Evolutionary conservation across 2,113 vertebrate genomes (phyloP).

Genomic region (Spea bombifrons): DNA sequence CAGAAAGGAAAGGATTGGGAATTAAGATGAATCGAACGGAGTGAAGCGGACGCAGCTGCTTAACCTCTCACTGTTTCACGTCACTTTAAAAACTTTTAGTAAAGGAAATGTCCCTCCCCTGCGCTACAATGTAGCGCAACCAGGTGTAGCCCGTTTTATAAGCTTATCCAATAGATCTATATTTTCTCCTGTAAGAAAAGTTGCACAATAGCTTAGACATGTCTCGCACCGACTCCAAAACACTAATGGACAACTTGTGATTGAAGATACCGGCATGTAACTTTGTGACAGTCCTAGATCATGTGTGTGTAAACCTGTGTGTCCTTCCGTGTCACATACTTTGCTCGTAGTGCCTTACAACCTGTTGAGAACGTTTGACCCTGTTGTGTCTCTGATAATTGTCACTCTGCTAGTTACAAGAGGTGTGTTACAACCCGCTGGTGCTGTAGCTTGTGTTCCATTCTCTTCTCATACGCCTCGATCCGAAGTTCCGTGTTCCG

Average conservation of each 20-base stretch:
- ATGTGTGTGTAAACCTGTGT: neutral
- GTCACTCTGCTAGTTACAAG: neutral
- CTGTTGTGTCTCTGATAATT: conserved; percentile 2
- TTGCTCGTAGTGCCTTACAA: conserved; percentile 98
- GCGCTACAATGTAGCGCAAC: conserved; percentile 86
- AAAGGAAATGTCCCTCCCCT: conserved; percentile 39
- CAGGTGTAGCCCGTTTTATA: conserved; percentile 60
- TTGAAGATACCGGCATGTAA: conserved; percentile 84
- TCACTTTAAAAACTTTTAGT: conserved; percentile 33
- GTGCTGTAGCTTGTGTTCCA: neutral
- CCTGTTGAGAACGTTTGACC: conserved; percentile 74
- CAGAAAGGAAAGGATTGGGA: conserved; percentile 1
- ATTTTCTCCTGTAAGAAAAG: conserved; percentile 37
- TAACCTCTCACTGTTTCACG: conserved; percentile 9
- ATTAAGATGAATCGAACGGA: neutral
- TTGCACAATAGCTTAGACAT: conserved; percentile 47
- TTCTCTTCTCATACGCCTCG: neutral
- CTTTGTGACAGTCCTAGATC: conserved; percentile 77
- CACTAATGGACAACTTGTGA: conserved; percentile 77
- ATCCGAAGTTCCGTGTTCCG: neutral
- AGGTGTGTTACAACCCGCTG: neutral
- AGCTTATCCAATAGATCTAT: conserved; percentile 77
- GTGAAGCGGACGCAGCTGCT: conserved; percentile 27
- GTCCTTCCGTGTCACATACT: conserved; percentile 32
- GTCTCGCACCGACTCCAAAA: conserved; percentile 80